These are phyloP conservation scores for Sceloporus undulatus DNA, from an alignment of 2,113 vertebrate species.

Conservation along the genomic window DNA sequence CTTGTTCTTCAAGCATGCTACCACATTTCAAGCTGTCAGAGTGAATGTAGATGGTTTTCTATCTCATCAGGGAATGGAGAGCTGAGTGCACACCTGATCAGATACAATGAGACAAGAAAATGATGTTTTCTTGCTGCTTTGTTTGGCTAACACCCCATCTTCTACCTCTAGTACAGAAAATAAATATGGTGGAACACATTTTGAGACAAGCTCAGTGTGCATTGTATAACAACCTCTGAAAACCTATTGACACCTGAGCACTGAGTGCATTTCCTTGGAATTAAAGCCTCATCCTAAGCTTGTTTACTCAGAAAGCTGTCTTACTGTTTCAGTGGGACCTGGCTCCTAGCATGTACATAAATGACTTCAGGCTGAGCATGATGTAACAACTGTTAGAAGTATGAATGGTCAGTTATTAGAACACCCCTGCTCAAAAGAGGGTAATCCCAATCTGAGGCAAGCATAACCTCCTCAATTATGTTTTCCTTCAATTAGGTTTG, in stretches of 20 bases:
- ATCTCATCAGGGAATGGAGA: constrained; percentile 9
- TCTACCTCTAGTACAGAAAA: constrained; percentile 13
- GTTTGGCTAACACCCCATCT: constrained; percentile 6
- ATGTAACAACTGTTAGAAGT: not conserved
- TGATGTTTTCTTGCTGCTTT: constrained; percentile 9
- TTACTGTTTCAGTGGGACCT: not conserved
- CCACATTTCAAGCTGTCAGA: constrained; percentile 23
- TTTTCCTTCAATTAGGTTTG: not conserved
- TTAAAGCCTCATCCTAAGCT: not conserved
- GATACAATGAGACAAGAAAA: constrained; percentile 4
- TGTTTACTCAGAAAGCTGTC: not conserved
- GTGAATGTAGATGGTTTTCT: constrained; percentile 15
- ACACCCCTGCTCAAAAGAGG: too few relatives aligned
- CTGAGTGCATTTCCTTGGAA: not conserved
- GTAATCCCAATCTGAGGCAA: not conserved
- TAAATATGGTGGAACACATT: too few relatives aligned
- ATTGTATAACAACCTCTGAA: not conserved
- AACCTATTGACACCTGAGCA: not conserved
- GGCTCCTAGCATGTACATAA: too few relatives aligned
- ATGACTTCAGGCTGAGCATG: not conserved
- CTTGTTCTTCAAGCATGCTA: constrained; percentile 13
- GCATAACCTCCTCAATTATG: too few relatives aligned
- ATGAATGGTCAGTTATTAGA: too few relatives aligned
- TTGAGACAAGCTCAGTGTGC: not conserved
- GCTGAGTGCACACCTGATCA: constrained; percentile 25